phyloP scores from a whole-genome alignment of 2,888 invertebrate species.

The Diploptera punctata region DNA sequence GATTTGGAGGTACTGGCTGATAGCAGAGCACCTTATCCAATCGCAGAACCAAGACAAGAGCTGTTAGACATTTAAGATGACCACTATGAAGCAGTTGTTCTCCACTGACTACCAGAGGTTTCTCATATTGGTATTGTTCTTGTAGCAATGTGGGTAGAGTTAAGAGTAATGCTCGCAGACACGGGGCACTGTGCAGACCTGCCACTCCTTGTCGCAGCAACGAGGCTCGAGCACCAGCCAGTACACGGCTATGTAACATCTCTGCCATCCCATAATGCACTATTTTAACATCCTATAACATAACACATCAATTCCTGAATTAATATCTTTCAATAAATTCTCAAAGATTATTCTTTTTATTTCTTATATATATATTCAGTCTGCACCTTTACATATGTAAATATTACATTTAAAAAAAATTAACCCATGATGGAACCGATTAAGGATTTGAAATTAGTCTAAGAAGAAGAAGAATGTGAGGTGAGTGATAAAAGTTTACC shows the following conservation, averaged over 20 bases:
- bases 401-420: too few species aligned
- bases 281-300: slow-evolving; percentile 55
- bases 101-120: slow-evolving; percentile 63
- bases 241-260: slow-evolving; percentile 55
- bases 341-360: not conserved
- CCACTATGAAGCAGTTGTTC: slow-evolving; percentile 64
- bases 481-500: too few species aligned
- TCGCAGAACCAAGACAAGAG: slow-evolving; percentile 61
- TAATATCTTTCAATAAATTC: not conserved
- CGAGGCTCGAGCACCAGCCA: slow-evolving; percentile 59
- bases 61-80: slow-evolving; percentile 63
- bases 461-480: too few species aligned
- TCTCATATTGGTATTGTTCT: slow-evolving; percentile 63
- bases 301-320: too few species aligned
- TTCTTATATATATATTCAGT: too few species aligned
- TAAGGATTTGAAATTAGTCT: too few species aligned
- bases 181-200: slow-evolving; percentile 61
- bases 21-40: slow-evolving; percentile 62
- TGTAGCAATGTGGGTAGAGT: slow-evolving; percentile 59
- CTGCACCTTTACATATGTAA: too few species aligned
- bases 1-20: slow-evolving; percentile 58
- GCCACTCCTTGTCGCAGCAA: slow-evolving; percentile 60
- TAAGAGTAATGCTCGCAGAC: slow-evolving; percentile 58
- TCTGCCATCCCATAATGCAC: slow-evolving; percentile 57
- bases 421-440: too few species aligned